Conservation (phyloP, 2,113 vertebrate genomes). For the Sinocyclocheilus rhinocerous region DNA sequence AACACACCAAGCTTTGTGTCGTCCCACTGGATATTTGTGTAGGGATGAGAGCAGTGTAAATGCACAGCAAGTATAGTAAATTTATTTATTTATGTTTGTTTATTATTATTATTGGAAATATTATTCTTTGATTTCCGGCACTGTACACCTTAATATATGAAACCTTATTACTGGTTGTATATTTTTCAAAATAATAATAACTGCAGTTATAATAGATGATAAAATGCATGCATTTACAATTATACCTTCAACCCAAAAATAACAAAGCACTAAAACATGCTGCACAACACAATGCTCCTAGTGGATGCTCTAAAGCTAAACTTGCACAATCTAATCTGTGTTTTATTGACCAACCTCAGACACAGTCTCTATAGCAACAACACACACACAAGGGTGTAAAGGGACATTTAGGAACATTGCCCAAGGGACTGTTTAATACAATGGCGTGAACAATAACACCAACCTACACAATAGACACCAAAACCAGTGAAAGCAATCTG, state of each 20-base stretch:
- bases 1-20: slow-evolving; percentile 64
- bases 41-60: slow-evolving; percentile 36
- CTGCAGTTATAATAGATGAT: neutral
- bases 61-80: slow-evolving; percentile 21
- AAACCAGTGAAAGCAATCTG: neutral
- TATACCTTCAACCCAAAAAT: neutral
- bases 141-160: too few relatives aligned
- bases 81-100: too few relatives aligned
- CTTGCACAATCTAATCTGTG: slow-evolving; percentile 48
- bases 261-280: neutral
- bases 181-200: neutral
- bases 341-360: slow-evolving; percentile 53
- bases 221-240: neutral
- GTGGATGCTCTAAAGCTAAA: slow-evolving; percentile 26
- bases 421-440: slow-evolving; percentile 52
- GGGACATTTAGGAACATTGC: slow-evolving; percentile 51
- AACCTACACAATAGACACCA: slow-evolving; percentile 26
- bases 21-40: slow-evolving; percentile 40
- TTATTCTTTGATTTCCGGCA: too few relatives aligned
- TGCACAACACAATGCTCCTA: slow-evolving; percentile 13
- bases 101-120: too few relatives aligned
- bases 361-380: slow-evolving; percentile 58
- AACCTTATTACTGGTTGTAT: too few relatives aligned
- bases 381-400: slow-evolving; percentile 46
- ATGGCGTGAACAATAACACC: slow-evolving; percentile 43